These are phyloP conservation scores for Carpatolechia fugitivella DNA, from an alignment of 2,888 invertebrate genomes.

Conservation along the genomic window DNA sequence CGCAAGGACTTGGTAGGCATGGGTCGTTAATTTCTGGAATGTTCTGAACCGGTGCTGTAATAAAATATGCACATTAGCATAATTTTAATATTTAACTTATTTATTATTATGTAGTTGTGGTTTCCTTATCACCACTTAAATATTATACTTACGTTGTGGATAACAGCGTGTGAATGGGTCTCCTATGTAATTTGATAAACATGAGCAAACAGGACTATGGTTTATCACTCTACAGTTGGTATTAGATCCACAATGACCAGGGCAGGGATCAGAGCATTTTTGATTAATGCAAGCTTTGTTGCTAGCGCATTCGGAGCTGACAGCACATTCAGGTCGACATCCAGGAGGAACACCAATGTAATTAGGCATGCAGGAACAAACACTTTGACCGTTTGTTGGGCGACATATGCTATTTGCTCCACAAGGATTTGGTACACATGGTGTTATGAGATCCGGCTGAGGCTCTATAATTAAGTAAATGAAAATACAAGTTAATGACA, in stretches of 20 bases:
- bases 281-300: constrained; percentile 87
- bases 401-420: constrained; percentile 87
- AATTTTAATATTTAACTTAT: not conserved
- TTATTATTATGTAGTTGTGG: too few relatives aligned
- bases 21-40: constrained; percentile 75
- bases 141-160: constrained; percentile 60
- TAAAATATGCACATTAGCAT: not conserved
- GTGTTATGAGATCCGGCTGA: constrained; percentile 63
- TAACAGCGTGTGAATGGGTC: constrained; percentile 85
- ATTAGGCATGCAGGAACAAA: constrained; percentile 86
- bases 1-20: constrained; percentile 85
- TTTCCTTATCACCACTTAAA: too few relatives aligned
- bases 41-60: constrained; percentile 46
- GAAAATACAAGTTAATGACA: constrained; percentile 2
- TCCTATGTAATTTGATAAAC: constrained; percentile 80
- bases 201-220: constrained; percentile 89
- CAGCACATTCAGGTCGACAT: constrained; percentile 88
- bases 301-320: constrained; percentile 86
- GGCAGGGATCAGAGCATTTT: constrained; percentile 89
- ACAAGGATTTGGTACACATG: constrained; percentile 86
- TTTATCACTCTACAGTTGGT: constrained; percentile 86
- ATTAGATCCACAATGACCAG: constrained; percentile 83
- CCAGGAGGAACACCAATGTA: constrained; percentile 87
- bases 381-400: constrained; percentile 84
- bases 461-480: constrained; percentile 52